Base-by-base conservation (phyloP, 64 coral and sea anemone genomes). In the Anthopleura sola region DNA sequence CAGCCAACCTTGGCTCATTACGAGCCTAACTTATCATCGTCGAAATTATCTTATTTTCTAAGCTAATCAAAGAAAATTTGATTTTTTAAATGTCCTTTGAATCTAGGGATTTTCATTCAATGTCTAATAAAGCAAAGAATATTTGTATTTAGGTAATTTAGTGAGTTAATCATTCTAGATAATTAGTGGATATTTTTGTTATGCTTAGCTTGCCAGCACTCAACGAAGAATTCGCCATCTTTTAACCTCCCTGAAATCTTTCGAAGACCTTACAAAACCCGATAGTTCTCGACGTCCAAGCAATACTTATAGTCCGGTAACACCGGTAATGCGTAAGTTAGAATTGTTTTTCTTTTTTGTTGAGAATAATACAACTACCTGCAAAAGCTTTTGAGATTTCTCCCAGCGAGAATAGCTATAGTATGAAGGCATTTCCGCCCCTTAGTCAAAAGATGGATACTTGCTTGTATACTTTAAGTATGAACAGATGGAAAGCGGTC, bases 1-100 rank as follows among this genome's bases (percentile, higher is more conserved):
- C 28, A 12, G 9, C 8, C 29, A 34, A 71, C 26, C 26, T 71
- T 34, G 66, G 29, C 66, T 71, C 66, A 71, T 71, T 71, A 71
- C 10, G 28, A 71, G n/a, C 11, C 66, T 9, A 71, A 17, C 66
- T 71, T 71, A 71, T 34, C 66, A 71, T 71, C n/a, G 12, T 71
- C 66, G 66, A 34, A 71, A 34, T 71, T 71, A 71, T 71, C 66
- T 36, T 34, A 71, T 71, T 71, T 66, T 71, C 66, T 71, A 34
- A 34, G 66, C 66, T 71, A 71, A 71, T 71, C 66, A 71, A 71
- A 34, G 66, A 71, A 71, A 71, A 71, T 71, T 71, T 32, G 66
- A 71, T 71, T 71, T 71, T 71, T 71, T 26, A 31, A 71, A 71
- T 71, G 66, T 34, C 66, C 66, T 71, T 71, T 71, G 66, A 71